Percentiles rank a stretch among this genome's conserved stretches.
phyloP scores from a whole-genome alignment of 2,797 vertebrate species.

The Pogoniulus pusillus region DNA sequence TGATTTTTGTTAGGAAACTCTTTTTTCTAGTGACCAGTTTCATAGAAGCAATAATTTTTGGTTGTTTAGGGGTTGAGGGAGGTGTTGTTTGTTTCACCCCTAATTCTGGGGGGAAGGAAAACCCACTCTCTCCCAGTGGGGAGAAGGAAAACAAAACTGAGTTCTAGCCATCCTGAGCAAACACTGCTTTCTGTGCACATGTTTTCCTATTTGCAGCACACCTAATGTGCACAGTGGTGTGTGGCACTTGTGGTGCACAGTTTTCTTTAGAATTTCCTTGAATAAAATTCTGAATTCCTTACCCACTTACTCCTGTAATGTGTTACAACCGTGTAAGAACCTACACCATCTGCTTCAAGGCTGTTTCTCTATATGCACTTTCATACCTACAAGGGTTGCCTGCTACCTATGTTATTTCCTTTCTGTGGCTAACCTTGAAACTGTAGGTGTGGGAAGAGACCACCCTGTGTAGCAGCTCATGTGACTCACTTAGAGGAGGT shows the following conservation, averaged over 20 bases:
- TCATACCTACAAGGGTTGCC: not conserved
- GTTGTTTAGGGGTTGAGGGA: no score
- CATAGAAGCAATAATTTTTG: not conserved
- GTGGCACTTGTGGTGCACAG: not conserved
- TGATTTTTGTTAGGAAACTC: not conserved
- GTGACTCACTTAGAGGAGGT: not conserved
- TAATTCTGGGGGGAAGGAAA: not conserved
- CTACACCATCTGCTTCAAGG: not conserved
- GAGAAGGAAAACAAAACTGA: not conserved
- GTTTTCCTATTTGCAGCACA: not conserved
- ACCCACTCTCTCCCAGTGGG: no score
- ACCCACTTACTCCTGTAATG: not conserved
- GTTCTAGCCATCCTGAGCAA: not conserved
- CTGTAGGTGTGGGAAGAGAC: not conserved
- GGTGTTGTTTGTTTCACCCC: not conserved
- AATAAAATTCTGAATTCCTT: not conserved
- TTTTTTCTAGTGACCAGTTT: not conserved
- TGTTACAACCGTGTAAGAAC: accelerated
- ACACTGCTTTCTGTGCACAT: accelerated
- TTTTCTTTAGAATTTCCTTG: not conserved
- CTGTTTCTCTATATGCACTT: not conserved
- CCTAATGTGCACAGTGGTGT: not conserved
- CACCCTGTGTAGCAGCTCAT: not conserved
- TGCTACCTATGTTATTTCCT: not conserved
- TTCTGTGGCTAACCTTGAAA: not conserved